Evolutionary conservation across 1,140 invertebrate species (phyloP).

Genomic region (Papilio xuthus): DNA sequence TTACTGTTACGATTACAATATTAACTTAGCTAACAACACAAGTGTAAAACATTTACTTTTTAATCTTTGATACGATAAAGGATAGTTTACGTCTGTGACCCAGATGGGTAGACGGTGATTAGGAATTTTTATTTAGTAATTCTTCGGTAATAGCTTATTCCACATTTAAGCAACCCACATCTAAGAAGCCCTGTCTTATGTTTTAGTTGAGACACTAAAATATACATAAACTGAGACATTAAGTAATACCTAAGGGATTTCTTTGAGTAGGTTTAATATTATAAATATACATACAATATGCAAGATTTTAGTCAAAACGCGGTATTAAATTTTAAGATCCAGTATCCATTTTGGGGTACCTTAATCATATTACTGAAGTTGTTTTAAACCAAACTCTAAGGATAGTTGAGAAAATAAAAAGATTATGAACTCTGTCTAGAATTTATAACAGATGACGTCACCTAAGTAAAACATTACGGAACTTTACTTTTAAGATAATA

Average conservation of each 20-base stretch:
- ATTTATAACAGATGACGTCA: not conserved
- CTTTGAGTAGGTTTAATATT: not conserved
- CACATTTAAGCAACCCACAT: not conserved
- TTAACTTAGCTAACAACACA: not conserved
- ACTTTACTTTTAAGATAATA: slow-evolving; percentile 13
- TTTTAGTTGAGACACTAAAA: not conserved
- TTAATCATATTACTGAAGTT: not conserved
- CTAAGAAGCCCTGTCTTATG: not conserved
- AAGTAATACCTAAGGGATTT: not conserved
- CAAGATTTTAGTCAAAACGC: too few relatives aligned
- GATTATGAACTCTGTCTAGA: not conserved
- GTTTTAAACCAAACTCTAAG: not conserved
- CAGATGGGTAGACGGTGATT: not conserved
- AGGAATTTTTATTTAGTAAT: not conserved
- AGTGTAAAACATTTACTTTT: not conserved
- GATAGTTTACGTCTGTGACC: not conserved
- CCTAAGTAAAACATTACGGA: slow-evolving; percentile 9
- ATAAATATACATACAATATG: too few relatives aligned
- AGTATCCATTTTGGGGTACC: not conserved
- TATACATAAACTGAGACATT: not conserved
- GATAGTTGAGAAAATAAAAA: not conserved
- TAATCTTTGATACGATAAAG: slow-evolving; percentile 21
- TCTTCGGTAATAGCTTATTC: not conserved
- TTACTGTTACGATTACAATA: slow-evolving; percentile 10
- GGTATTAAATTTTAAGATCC: not conserved